These are phyloP conservation scores for Eclectus roratus DNA, from an alignment of 2,113 vertebrate genomes.

Conservation along the genomic window DNA sequence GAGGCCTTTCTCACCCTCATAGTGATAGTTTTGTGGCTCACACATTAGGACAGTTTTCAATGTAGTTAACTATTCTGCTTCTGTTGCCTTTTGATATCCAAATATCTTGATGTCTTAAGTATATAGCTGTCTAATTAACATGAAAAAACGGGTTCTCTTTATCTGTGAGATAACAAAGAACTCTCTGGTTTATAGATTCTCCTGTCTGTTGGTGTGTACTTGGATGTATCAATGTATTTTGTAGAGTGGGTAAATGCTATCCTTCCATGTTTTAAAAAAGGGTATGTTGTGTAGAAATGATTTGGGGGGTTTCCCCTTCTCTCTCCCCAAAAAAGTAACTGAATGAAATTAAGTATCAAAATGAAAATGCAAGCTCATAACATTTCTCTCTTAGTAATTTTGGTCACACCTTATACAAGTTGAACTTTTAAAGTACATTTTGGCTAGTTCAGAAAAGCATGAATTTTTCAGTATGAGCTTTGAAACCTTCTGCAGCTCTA, in stretches of 20 bases:
- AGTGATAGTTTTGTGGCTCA: background rate
- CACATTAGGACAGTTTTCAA: background rate
- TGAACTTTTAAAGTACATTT: background rate
- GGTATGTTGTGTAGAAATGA: background rate
- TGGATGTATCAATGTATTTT: background rate
- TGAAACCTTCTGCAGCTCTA: background rate
- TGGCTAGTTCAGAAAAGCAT: background rate
- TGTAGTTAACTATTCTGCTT: slow-evolving; percentile 25
- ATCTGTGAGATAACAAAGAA: background rate
- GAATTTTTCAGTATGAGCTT: background rate
- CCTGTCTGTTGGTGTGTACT: background rate
- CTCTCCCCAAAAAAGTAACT: fast-evolving
- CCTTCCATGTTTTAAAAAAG: background rate
- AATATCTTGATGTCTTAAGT: background rate
- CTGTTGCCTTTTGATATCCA: background rate
- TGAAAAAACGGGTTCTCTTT: background rate
- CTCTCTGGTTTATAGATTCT: background rate
- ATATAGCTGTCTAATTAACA: background rate
- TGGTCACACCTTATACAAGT: background rate
- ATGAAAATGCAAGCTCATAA: background rate
- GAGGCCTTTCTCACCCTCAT: slow-evolving; percentile 39
- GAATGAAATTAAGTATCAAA: background rate
- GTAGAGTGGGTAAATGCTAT: background rate
- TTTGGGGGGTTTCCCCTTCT: background rate
- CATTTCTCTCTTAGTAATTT: background rate